Evolutionary conservation across 1,140 invertebrate genomes (phyloP).

Genomic region (Drosophila nannoptera): DNA sequence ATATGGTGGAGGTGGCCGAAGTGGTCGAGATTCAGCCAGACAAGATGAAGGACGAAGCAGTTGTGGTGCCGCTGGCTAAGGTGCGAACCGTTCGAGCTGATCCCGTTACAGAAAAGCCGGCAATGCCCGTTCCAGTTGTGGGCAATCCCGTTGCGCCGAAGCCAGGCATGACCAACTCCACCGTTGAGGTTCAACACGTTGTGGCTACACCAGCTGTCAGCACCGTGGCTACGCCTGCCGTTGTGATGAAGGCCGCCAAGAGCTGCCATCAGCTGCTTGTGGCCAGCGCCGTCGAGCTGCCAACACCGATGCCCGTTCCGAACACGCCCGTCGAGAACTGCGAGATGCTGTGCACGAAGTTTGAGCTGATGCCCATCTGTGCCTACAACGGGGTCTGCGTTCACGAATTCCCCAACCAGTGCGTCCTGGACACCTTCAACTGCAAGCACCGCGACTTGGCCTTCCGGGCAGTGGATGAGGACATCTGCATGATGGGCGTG

Average conservation of each 20-base stretch:
- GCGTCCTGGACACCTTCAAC: conserved; percentile 67
- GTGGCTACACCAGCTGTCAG: conserved; percentile 20
- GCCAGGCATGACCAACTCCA: conserved; percentile 25
- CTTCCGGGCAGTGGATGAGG: conserved; percentile 58
- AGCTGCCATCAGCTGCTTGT: conserved; percentile 54
- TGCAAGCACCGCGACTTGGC: conserved; percentile 55
- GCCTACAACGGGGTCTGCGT: conserved; percentile 64
- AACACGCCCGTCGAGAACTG: conserved; percentile 37
- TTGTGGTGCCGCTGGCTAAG: conserved; percentile 44
- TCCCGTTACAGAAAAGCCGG: conserved; percentile 16
- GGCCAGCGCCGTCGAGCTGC: conserved; percentile 12
- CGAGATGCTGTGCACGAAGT: conserved; percentile 67
- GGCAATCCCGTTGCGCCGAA: conserved; percentile 38
- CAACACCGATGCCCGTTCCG: conserved; percentile 11
- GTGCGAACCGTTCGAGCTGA: conserved; percentile 40
- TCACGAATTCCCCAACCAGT: conserved; percentile 73
- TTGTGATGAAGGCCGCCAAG: conserved; percentile 33
- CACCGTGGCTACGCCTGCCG: conserved; percentile 21
- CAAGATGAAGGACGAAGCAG: conserved; percentile 39
- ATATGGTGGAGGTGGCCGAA: conserved; percentile 46
- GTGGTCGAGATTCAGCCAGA: conserved; percentile 55
- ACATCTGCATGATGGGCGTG: conserved; percentile 46
- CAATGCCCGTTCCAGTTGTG: conserved; percentile 20
- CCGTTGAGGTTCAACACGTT: conserved; percentile 40
- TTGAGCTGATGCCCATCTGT: conserved; percentile 61